Percentiles rank a stretch among this genome's conserved stretches.
Conservation (phyloP, 2,113 vertebrate genomes). For the Synodontis membranacea region DNA sequence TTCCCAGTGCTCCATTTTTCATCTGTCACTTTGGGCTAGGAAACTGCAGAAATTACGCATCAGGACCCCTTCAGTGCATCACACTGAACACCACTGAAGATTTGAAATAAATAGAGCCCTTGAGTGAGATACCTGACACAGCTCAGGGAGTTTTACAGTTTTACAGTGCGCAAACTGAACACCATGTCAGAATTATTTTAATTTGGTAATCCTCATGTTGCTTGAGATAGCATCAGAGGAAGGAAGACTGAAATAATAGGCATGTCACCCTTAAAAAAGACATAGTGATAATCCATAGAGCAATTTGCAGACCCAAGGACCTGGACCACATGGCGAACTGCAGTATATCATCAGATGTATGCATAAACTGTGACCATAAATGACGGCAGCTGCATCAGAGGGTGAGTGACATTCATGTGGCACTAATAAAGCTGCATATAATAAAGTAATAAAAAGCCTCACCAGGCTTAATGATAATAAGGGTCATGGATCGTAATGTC, state of each 20-base stretch:
- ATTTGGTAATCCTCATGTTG: constrained; percentile 24
- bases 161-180: constrained; percentile 18
- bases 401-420: constrained; percentile 43
- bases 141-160: constrained; percentile 15
- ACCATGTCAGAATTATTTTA: constrained; percentile 27
- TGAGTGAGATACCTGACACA: constrained; percentile 25
- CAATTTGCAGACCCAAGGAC: constrained; percentile 13
- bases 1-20: neutral
- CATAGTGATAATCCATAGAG: constrained; percentile 38
- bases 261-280: constrained; percentile 22
- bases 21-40: neutral
- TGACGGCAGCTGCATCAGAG: constrained; percentile 26
- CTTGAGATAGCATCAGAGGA: neutral
- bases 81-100: neutral
- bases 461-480: constrained; percentile 29
- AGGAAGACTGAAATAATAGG: neutral
- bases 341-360: constrained; percentile 37
- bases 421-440: constrained; percentile 48
- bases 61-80: constrained; percentile 1
- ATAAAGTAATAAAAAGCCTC: constrained; percentile 53
- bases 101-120: constrained; percentile 19
- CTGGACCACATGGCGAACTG: constrained; percentile 19
- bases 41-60: constrained; percentile 21
- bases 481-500: constrained; percentile 3
- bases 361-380: constrained; percentile 41